Evolutionary conservation across 2,113 vertebrate species (phyloP), one percentile per base, ranked within the genome.

Genomic region (Nycticryphes semicollaris): DNA sequence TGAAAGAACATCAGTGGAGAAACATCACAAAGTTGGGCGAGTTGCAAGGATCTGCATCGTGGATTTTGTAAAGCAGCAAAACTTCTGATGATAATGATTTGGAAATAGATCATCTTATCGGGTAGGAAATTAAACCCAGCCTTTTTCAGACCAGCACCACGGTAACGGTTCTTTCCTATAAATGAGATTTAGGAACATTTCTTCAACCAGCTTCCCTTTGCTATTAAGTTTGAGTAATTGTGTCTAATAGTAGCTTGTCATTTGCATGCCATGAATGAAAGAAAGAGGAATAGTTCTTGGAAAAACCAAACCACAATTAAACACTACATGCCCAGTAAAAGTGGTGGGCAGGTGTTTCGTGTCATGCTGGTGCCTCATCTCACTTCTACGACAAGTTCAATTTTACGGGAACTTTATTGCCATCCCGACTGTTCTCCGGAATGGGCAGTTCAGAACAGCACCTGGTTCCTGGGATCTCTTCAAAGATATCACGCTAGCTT

Each of bases 1-100:
- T 97, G 94, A 94, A 94, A 90, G 80, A 95, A 84, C 93, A 87
- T 97, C 91, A 96, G 84, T 82, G 95, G 91, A 95, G 93, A 89
- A 96, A 83, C 91, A 84, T 94, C 89, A 80, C 94, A 84, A 77
- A 92, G 89, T 86, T 91, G 45, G 50, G 80, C 12, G 45, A 79
- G 80, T 80, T 94, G 84, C 88, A 91, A 80, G 89, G 90, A 93
- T 94, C 96, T 85, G 83, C 78, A 90, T 96, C 37, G 1, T 17
- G 57, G 78, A 70, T 73, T 97, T 93, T 90, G 69, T 92, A 93
- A 62, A 94, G 78, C 92, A 93, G 92, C 88, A 89, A 59, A 96
- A 77, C 82, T 92, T 86, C 76, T 89, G 76, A 59, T 66, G 89
- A 7, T 75, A 90, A 90, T 94, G 86, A 85, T 79, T 76, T 31